phyloP scores from a whole-genome alignment of 2,113 vertebrate species.

The Gymnogyps californianus region DNA sequence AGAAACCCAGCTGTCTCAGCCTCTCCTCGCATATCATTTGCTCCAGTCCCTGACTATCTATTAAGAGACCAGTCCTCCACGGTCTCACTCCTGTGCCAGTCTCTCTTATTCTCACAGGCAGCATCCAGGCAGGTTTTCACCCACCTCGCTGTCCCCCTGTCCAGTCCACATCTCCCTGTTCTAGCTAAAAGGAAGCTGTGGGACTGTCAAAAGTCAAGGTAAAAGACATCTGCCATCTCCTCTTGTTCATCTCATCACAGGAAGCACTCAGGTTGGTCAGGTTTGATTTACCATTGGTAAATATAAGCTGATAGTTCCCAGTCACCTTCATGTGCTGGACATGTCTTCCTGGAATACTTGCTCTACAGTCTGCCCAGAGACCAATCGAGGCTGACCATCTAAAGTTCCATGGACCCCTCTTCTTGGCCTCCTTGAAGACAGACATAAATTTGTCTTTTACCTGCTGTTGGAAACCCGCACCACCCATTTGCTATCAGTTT shows the following conservation, averaged over 20 bases:
- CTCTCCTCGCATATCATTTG: neutral
- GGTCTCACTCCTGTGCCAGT: neutral
- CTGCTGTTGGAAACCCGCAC: neutral
- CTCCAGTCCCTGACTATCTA: neutral
- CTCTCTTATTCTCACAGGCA: neutral
- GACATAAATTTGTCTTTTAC: neutral
- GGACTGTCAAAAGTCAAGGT: neutral
- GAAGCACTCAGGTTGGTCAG: neutral
- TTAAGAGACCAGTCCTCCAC: neutral
- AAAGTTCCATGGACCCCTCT: neutral
- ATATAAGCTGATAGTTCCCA: neutral
- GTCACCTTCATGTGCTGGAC: neutral
- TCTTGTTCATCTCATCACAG: neutral
- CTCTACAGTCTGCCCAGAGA: neutral
- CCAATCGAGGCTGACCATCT: neutral
- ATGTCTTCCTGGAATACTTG: neutral
- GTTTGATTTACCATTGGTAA: neutral
- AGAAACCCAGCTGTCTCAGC: neutral
- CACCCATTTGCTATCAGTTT: neutral
- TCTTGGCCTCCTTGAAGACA: neutral
- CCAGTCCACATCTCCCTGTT: neutral
- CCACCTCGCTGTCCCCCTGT: neutral
- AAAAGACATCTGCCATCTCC: neutral
- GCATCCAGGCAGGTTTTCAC: neutral
- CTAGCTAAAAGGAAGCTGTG: neutral